Percentiles rank a stretch among this genome's conserved stretches.
These are phyloP conservation scores for Noctua pronuba DNA, from an alignment of 2,888 invertebrate genomes.

Conservation along the genomic window DNA sequence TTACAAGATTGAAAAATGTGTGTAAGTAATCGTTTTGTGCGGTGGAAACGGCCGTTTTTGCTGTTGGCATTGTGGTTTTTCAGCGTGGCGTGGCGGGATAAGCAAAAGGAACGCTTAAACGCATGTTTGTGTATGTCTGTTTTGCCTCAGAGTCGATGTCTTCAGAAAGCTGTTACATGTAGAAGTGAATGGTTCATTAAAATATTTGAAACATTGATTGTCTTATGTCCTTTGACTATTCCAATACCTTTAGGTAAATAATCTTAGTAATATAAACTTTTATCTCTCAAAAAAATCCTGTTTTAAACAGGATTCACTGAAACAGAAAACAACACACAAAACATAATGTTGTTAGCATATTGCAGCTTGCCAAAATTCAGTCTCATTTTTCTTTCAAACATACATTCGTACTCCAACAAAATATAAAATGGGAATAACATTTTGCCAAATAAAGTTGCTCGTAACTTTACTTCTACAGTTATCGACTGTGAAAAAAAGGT, in stretches of 20 bases:
- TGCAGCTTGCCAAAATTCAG: constrained; percentile 40
- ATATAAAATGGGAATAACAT: constrained; percentile 23
- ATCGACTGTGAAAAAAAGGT: constrained; percentile 19
- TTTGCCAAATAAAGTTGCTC: constrained; percentile 17
- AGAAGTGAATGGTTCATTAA: background rate
- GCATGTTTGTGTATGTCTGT: constrained; percentile 6
- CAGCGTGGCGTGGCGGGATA: constrained; percentile 19
- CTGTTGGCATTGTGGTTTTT: constrained; percentile 14
- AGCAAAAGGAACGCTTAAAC: background rate
- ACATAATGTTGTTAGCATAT: constrained; percentile 15
- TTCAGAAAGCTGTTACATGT: background rate
- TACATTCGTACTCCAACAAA: constrained; percentile 6
- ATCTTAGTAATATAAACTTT: background rate
- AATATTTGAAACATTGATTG: background rate
- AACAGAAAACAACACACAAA: constrained; percentile 26
- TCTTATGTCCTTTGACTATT: background rate
- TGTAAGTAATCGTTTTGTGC: constrained; percentile 9
- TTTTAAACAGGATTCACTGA: background rate
- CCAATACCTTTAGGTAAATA: background rate
- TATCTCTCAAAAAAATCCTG: background rate
- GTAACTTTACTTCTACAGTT: constrained; percentile 25
- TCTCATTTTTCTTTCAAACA: constrained; percentile 40
- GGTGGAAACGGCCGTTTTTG: constrained; percentile 10
- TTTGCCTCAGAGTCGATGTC: constrained; percentile 6
- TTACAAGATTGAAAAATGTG: constrained; percentile 46